phyloP scores from a whole-genome alignment of 1,140 invertebrate species.

The Brachionus calyciflorus region DNA sequence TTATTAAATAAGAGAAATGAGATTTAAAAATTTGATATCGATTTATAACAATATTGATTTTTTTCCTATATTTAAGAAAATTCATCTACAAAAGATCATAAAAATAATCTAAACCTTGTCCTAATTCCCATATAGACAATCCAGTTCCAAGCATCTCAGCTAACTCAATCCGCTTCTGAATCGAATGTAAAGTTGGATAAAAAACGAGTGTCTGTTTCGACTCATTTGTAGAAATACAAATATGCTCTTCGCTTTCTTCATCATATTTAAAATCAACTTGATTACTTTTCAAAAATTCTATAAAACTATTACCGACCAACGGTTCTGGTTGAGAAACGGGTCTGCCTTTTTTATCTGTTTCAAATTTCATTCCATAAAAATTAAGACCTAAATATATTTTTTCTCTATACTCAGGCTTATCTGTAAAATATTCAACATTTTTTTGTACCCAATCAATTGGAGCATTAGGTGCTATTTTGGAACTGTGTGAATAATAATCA shows the following conservation, averaged over 20 bases:
- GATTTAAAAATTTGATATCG: no score
- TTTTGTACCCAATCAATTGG: constrained; percentile 77
- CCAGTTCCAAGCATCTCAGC: constrained; percentile 76
- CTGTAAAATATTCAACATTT: constrained; percentile 71
- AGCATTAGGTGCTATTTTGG: constrained; percentile 69
- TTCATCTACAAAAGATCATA: constrained; percentile 77
- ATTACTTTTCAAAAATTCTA: constrained; percentile 62
- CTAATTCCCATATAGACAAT: constrained; percentile 88
- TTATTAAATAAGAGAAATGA: no score
- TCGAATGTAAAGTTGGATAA: constrained; percentile 82
- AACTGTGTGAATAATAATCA: constrained; percentile 73
- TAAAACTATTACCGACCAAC: constrained; percentile 53
- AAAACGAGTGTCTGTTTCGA: constrained; percentile 67
- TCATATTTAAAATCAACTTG: constrained; percentile 51
- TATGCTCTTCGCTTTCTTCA: not conserved
- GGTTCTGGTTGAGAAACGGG: not conserved
- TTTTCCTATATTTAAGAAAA: no score
- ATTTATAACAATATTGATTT: no score
- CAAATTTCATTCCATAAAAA: constrained; percentile 87
- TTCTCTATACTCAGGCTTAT: constrained; percentile 63
- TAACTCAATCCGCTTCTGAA: constrained; percentile 74
- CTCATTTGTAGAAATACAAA: not conserved
- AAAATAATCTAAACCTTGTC: constrained; percentile 90
- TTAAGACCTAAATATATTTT: constrained; percentile 86
- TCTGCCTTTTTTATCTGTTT: constrained; percentile 66